Evolutionary conservation across 2,113 vertebrate genomes (phyloP).

Genomic region (Muntiacus reevesi): DNA sequence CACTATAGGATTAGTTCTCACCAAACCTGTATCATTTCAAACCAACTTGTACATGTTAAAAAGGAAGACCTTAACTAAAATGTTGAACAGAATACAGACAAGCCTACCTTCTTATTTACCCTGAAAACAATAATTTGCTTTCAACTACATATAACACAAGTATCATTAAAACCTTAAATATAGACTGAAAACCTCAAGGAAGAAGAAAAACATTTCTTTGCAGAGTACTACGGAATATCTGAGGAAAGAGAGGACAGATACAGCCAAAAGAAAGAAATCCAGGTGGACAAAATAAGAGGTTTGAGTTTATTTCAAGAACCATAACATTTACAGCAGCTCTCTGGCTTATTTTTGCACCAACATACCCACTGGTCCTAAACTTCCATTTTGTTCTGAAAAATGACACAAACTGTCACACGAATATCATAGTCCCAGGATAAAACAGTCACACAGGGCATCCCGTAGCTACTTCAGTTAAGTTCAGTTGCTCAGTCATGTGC

Average conservation of each 20-base stretch:
- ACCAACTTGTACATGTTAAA: conserved; percentile 53
- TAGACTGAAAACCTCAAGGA: background rate
- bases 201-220: background rate
- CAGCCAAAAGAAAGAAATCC: background rate
- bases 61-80: background rate
- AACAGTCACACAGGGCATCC: background rate
- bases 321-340: background rate
- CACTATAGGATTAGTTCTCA: conserved; percentile 63
- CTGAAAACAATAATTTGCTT: background rate
- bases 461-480: background rate
- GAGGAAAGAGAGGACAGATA: background rate
- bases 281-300: background rate
- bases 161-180: background rate
- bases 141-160: background rate
- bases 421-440: too few relatives aligned
- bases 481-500: fast-evolving
- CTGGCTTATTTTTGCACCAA: background rate
- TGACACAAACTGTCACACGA: background rate
- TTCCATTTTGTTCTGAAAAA: background rate
- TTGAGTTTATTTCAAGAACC: background rate
- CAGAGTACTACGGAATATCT: background rate
- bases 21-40: conserved; percentile 66
- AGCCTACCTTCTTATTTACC: background rate
- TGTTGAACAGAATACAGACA: background rate
- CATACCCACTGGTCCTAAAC: background rate